A percentile compares a stretch with the other conserved stretches of the same genome.
These are phyloP conservation scores for Hipparchia semele DNA, from an alignment of 2,888 invertebrate genomes.

Conservation along the genomic window DNA sequence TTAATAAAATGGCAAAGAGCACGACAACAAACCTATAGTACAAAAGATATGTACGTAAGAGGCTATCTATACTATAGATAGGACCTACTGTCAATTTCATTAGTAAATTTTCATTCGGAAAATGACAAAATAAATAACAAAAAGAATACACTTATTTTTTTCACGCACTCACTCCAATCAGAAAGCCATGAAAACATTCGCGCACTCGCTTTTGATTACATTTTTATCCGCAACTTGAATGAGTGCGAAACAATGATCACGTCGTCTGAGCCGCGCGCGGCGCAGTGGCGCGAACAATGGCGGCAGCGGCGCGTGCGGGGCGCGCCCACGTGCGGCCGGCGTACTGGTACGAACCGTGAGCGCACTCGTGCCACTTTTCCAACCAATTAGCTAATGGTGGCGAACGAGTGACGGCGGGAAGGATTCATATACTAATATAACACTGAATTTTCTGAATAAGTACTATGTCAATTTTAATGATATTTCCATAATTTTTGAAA, in stretches of 20 bases:
- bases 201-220: conserved; percentile 9
- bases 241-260: not conserved
- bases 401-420: conserved; percentile 31
- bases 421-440: not conserved
- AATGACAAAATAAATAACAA: not conserved
- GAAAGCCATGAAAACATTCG: not conserved
- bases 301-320: conserved; percentile 20
- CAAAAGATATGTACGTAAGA: no score
- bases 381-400: conserved; percentile 44
- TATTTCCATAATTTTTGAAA: no score
- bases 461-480: no score
- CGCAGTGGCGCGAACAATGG: not conserved
- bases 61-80: not conserved
- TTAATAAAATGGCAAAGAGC: no score
- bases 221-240: conserved; percentile 2
- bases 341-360: conserved; percentile 5
- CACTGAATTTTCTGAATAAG: no score
- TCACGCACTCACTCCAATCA: not conserved
- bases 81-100: not conserved
- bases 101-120: not conserved
- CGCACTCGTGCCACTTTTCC: conserved; percentile 40
- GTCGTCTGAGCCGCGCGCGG: not conserved
- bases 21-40: no score
- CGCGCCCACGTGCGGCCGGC: conserved; percentile 1
- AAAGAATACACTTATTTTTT: not conserved